Evolutionary conservation across 2,888 invertebrate genomes (phyloP), one percentile per base, ranked within the genome.

Genomic region (Malachius bipustulatus): DNA sequence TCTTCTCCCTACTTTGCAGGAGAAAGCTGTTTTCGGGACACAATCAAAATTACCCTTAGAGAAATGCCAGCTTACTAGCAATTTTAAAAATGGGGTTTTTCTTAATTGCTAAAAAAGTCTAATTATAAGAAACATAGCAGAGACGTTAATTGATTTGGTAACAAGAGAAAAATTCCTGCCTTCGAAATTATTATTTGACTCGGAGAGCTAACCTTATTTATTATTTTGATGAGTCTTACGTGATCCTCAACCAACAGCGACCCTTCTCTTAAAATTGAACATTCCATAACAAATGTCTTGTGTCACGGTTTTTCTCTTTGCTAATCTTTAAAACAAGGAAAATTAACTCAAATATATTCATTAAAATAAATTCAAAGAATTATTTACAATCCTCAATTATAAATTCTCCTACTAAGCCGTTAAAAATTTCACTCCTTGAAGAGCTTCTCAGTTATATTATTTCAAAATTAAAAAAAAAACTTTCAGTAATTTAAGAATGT

Each of bases 141-240:
- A 44, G 62, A 60, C 60, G 57, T 57, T 61, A 62, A 62, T 62
- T 62, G 62, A 62, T 62, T 60, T 52, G 59, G 60, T 56, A 60
- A 62, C 59, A 54, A 54, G 60, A 52, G 57, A 53, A 54, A 55
- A 56, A 56, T 52, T 52, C 49, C 39, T 38, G 41, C 43, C 42
- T 15, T 14, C 28, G 37, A 47, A 48, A 52, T 53, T 55, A 51
- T 53, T 51, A 52, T 53, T 52, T 53, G 52, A 50, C 49, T 41
- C 45, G 47, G 42, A 41, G 38, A 47, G 42, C 36, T 33, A 41
- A 33, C 41, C 50, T 54, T 54, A 54, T 55, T 55, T 55, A 51
- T 54, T 54, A 54, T 54, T 53, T 54, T 53, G 52, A 55, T 51
- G 53, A 49, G 46, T 43, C 40, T 42, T 49, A 52, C 51, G 52